A percentile compares a stretch with the other conserved stretches of the same genome.
Evolutionary conservation across 2,888 invertebrate genomes (phyloP).

Genomic region (Lamproptera curius): DNA sequence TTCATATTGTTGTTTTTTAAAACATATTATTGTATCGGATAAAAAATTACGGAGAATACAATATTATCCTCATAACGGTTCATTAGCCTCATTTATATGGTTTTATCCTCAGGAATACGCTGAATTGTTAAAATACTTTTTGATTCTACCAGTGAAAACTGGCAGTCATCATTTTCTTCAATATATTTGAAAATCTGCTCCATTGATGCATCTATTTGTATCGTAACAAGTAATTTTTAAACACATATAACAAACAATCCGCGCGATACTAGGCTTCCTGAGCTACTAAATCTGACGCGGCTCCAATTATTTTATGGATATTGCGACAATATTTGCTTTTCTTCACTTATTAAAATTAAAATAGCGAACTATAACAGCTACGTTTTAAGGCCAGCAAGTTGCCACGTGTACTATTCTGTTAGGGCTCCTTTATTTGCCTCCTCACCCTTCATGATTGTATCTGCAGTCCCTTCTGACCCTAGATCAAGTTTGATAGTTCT

Average conservation of each 20-base stretch:
- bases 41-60: background rate
- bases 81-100: background rate
- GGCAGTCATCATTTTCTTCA: slow-evolving; percentile 24
- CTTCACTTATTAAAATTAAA: background rate
- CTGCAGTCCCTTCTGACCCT: too few relatives aligned
- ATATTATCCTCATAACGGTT: background rate
- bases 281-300: background rate
- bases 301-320: background rate
- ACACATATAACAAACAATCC: background rate
- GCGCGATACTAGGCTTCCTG: background rate
- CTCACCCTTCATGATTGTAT: too few relatives aligned
- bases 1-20: background rate
- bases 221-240: background rate
- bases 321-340: background rate
- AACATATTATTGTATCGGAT: background rate
- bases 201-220: slow-evolving; percentile 21
- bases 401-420: too few relatives aligned
- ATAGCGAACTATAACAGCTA: too few relatives aligned
- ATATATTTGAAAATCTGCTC: slow-evolving; percentile 21
- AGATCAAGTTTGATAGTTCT: too few relatives aligned
- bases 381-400: too few relatives aligned
- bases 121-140: slow-evolving; percentile 9
- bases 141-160: slow-evolving; percentile 24
- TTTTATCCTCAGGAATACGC: background rate
- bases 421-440: too few relatives aligned